phyloP scores from a whole-genome alignment of 2,113 vertebrate species.

The Electrona antarctica region DNA sequence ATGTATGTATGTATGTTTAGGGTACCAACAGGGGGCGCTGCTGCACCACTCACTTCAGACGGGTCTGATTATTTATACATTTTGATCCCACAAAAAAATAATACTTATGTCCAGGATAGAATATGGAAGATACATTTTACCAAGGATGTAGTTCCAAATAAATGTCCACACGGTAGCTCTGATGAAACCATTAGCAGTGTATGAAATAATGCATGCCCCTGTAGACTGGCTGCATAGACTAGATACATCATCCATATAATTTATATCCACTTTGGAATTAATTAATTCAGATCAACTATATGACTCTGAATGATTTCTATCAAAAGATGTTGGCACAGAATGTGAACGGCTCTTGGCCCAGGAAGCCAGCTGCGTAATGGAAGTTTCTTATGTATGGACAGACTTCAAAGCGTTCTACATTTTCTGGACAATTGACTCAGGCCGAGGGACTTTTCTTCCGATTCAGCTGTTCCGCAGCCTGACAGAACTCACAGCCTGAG shows the following conservation, averaged over 20 bases:
- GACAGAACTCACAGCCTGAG: conserved; percentile 8
- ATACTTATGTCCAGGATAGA: conserved; percentile 6
- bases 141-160: not conserved
- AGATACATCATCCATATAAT: not conserved
- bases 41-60: no score
- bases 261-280: not conserved
- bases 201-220: not conserved
- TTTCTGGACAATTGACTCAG: conserved; percentile 58
- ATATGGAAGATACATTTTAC: not conserved
- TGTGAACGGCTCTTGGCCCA: conserved; percentile 31
- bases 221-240: not conserved
- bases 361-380: conserved; percentile 21
- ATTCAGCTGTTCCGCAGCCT: conserved; percentile 36
- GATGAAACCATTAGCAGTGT: not conserved
- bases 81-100: no score
- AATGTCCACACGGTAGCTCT: no score
- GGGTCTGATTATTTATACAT: no score
- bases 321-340: conserved; percentile 21
- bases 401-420: conserved; percentile 61
- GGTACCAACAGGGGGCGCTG: no score
- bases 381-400: conserved; percentile 41
- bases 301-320: conserved; percentile 1
- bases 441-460: conserved; percentile 51
- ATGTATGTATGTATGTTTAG: no score
- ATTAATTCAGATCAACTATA: not conserved